phyloP scores from a whole-genome alignment of 1,140 invertebrate species.

The Octopus bimaculoides region DNA sequence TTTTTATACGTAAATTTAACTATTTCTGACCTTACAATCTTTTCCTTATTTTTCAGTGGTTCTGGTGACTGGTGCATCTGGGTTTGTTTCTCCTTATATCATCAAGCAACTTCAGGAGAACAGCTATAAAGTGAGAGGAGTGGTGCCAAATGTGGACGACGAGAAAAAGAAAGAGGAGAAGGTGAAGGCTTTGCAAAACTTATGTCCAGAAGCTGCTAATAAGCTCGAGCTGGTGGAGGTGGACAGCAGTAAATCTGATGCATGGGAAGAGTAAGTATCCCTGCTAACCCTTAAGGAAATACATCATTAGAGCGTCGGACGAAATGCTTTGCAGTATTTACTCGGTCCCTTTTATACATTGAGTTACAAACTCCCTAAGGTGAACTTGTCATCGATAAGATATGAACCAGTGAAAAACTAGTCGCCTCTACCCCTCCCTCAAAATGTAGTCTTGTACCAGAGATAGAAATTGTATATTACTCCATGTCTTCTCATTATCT shows the following conservation, averaged over 20 bases:
- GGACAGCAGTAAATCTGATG: slow-evolving; percentile 51
- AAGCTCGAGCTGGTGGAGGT: slow-evolving; percentile 59
- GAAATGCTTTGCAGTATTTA: no score
- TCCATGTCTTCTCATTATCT: no score
- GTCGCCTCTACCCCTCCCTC: no score
- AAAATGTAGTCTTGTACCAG: no score
- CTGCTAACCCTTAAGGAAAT: no score
- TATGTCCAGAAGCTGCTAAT: slow-evolving; percentile 56
- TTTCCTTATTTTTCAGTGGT: slow-evolving; percentile 52
- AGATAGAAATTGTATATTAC: no score
- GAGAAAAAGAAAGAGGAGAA: slow-evolving; percentile 55
- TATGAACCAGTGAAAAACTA: no score
- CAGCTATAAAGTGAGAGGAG: slow-evolving; percentile 62
- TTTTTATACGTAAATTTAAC: no score
- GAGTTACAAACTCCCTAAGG: no score
- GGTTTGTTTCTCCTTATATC: slow-evolving; percentile 63
- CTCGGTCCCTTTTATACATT: no score
- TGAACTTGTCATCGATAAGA: no score
- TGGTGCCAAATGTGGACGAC: slow-evolving; percentile 60
- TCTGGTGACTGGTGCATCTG: slow-evolving; percentile 64
- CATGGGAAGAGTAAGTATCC: slow-evolving; percentile 49
- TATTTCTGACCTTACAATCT: not conserved
- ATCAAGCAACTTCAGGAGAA: slow-evolving; percentile 60
- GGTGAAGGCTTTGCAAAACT: slow-evolving; percentile 52
- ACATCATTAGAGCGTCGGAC: no score